Conservation (phyloP, 1,140 invertebrate species). For the Drosophila asahinai region DNA sequence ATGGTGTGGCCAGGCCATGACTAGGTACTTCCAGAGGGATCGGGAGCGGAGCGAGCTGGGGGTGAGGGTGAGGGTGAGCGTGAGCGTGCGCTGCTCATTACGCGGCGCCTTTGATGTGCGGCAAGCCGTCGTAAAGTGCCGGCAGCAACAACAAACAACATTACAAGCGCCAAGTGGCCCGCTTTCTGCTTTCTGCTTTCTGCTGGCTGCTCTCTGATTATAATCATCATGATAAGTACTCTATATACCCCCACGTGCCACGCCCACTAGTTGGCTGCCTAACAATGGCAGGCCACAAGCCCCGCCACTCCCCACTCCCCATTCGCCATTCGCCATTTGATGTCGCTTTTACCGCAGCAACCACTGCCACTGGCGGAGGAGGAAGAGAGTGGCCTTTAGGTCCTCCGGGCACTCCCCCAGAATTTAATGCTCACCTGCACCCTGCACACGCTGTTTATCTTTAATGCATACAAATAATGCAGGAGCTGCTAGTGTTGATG, state of each 20-base stretch:
- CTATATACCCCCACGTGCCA: constrained; percentile 41
- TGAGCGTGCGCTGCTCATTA: constrained; percentile 76
- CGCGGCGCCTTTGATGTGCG: constrained; percentile 81
- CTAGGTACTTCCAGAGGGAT: not conserved
- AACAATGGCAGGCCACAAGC: constrained; percentile 47
- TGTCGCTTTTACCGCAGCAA: constrained; percentile 42
- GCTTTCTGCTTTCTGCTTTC: constrained; percentile 61
- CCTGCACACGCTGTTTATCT: constrained; percentile 45
- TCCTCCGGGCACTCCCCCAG: not conserved
- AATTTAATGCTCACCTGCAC: constrained; percentile 43
- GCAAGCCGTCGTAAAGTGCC: constrained; percentile 78
- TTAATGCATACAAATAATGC: constrained; percentile 80
- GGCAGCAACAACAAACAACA: constrained; percentile 66
- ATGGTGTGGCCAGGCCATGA: constrained; percentile 3
- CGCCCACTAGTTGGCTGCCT: constrained; percentile 47
- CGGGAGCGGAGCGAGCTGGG: too few species aligned
- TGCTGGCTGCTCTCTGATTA: constrained; percentile 61
- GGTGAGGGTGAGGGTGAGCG: constrained; percentile 4
- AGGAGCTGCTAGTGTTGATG: constrained; percentile 69
- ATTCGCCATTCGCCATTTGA: constrained; percentile 17
- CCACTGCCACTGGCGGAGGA: not conserved
- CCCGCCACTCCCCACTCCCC: not conserved
- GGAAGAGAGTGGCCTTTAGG: not conserved
- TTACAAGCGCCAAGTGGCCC: constrained; percentile 77
- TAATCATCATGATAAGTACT: constrained; percentile 73